A percentile compares a stretch with the other conserved stretches of the same genome.
Evolutionary conservation across 2,113 vertebrate species (phyloP).

Genomic region (Antigone vipio): DNA sequence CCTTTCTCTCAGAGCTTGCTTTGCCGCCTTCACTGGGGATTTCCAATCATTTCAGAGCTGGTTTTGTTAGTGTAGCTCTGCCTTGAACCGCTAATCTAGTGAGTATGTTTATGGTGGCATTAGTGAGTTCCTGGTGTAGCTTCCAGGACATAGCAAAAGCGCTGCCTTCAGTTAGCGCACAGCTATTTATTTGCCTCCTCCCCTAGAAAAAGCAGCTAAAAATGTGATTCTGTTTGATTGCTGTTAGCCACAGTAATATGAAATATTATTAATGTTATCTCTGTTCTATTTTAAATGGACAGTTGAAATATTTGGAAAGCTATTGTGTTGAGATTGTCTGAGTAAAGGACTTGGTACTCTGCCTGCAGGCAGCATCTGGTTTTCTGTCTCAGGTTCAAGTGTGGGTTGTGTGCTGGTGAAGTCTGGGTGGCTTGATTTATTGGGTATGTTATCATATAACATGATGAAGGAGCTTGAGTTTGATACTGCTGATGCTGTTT

Average conservation of each 20-base stretch:
- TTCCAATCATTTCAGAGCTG: neutral
- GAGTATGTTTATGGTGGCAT: rapidly evolving
- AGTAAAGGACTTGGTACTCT: neutral
- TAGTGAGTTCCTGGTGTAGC: neutral
- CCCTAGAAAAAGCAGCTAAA: neutral
- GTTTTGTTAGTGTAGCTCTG: neutral
- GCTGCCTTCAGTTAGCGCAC: neutral
- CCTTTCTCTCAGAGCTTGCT: neutral
- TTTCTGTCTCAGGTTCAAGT: neutral
- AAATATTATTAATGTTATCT: neutral
- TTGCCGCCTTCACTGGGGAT: neutral
- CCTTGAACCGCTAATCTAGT: neutral
- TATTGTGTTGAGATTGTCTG: neutral
- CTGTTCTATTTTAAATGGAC: neutral
- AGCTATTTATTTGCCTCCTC: neutral
- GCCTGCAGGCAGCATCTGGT: neutral
- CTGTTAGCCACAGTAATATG: neutral
- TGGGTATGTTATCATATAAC: neutral
- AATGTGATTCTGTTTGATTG: neutral
- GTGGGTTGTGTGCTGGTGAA: neutral
- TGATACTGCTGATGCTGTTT: neutral
- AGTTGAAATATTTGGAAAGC: neutral
- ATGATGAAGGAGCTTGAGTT: neutral
- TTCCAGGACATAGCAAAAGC: neutral
- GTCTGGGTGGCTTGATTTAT: neutral